Percentiles rank a stretch among this genome's conserved stretches.
Evolutionary conservation across 2,797 vertebrate genomes (phyloP).

Genomic region (Pseudopleuronectes americanus): DNA sequence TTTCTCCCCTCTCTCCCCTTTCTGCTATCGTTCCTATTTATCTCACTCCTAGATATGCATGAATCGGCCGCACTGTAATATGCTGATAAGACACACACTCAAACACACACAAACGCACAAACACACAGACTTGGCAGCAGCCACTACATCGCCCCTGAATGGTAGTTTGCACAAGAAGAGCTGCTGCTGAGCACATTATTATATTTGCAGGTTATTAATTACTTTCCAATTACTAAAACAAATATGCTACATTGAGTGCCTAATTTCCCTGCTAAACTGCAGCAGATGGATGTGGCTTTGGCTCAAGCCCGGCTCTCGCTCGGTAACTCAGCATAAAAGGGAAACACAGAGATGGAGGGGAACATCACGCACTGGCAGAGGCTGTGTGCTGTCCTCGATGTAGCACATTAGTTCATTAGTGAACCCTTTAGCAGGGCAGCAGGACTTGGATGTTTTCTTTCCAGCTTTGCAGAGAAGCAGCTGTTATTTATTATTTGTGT

Average conservation of each 20-base stretch:
- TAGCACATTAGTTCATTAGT: conserved; percentile 71
- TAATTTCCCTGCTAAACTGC: conserved; percentile 83
- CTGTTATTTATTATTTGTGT: conserved; percentile 57
- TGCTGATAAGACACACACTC: conserved; percentile 57
- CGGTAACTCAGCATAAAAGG: conserved; percentile 41
- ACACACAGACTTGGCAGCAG: conserved; percentile 42
- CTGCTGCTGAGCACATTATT: conserved; percentile 67
- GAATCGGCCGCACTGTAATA: conserved; percentile 50
- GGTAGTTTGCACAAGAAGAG: conserved; percentile 58
- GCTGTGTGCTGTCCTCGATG: conserved; percentile 52
- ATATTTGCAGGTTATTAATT: conserved; percentile 84
- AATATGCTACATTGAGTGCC: conserved; percentile 85
- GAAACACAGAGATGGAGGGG: conserved; percentile 29
- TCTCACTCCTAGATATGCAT: conserved; percentile 41
- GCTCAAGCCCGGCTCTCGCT: conserved; percentile 39
- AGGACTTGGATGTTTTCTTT: conserved; percentile 33
- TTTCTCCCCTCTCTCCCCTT: conserved; percentile 36
- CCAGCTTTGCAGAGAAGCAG: conserved; percentile 49
- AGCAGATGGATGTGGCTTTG: conserved; percentile 81
- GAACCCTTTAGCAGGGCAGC: conserved; percentile 63
- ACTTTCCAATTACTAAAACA: conserved; percentile 85
- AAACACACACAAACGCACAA: conserved; percentile 18
- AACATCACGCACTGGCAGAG: conserved; percentile 44
- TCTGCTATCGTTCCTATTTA: conserved; percentile 56
- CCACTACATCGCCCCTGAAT: conserved; percentile 36